A percentile compares a stretch with the other conserved stretches of the same genome.
Conservation (phyloP, 2,113 vertebrate species). For the Corvus cornix region DNA sequence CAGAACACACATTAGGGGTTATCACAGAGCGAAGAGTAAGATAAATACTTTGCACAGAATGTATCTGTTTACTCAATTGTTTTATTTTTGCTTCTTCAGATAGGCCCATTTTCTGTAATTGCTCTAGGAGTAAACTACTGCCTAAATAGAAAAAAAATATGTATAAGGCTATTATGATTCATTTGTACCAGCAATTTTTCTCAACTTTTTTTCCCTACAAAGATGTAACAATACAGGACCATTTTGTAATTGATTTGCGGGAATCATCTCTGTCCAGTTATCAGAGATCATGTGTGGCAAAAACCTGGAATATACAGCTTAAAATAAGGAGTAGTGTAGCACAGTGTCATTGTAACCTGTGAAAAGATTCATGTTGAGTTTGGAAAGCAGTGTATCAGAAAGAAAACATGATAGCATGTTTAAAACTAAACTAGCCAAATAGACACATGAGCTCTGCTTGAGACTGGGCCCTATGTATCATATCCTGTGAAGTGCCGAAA, state of each 20-base stretch:
- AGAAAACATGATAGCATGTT: neutral
- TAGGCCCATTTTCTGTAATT: neutral
- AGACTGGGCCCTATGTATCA: neutral
- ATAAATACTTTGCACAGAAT: neutral
- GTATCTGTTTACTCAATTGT: neutral
- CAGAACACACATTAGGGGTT: neutral
- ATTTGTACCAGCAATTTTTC: neutral
- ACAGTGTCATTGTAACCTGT: neutral
- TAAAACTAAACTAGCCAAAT: neutral
- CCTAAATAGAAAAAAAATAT: neutral
- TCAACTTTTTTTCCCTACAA: neutral
- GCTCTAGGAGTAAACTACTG: neutral
- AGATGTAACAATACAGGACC: neutral
- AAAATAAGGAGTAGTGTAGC: neutral
- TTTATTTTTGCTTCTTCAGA: neutral
- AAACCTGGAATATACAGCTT: neutral
- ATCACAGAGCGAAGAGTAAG: neutral
- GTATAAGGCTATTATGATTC: neutral
- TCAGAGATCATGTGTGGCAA: neutral
- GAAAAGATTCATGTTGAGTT: neutral
- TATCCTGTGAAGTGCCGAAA: neutral
- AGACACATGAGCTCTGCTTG: neutral
- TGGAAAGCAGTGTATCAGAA: neutral
- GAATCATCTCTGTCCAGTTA: neutral
- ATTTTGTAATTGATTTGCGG: neutral